These are phyloP conservation scores for Sprattus sprattus DNA, from an alignment of 2,113 vertebrate species.

Conservation along the genomic window DNA sequence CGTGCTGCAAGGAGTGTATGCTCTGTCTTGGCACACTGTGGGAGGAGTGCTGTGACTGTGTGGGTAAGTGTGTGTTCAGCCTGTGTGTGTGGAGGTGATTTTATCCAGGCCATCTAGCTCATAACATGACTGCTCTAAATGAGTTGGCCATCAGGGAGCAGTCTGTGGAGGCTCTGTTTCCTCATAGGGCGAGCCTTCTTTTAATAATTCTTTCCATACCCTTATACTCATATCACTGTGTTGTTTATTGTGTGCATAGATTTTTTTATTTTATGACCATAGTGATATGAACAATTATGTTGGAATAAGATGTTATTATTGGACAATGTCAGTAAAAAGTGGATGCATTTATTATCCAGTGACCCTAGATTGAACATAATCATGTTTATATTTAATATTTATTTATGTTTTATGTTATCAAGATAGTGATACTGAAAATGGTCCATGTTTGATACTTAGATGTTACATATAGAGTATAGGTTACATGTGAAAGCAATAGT, in stretches of 20 bases:
- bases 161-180: background rate
- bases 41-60: conserved; percentile 98
- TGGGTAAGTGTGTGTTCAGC: conserved; percentile 79
- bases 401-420: background rate
- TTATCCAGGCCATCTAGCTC: background rate
- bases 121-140: background rate
- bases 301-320: background rate
- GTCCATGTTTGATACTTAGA: background rate
- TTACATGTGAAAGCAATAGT: background rate
- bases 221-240: background rate
- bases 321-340: background rate
- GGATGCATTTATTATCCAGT: background rate
- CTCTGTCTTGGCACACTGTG: conserved; percentile 93
- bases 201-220: background rate
- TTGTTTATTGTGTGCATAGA: background rate
- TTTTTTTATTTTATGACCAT: background rate
- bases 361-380: background rate
- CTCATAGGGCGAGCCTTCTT: background rate
- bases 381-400: background rate
- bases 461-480: too few species aligned
- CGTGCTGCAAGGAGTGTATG: conserved; percentile 99
- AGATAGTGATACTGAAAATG: too few species aligned
- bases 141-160: background rate
- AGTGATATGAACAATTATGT: too few species aligned
- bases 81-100: background rate